Evolutionary conservation across 2,888 invertebrate genomes (phyloP).

Genomic region (Sympetrum striolatum): DNA sequence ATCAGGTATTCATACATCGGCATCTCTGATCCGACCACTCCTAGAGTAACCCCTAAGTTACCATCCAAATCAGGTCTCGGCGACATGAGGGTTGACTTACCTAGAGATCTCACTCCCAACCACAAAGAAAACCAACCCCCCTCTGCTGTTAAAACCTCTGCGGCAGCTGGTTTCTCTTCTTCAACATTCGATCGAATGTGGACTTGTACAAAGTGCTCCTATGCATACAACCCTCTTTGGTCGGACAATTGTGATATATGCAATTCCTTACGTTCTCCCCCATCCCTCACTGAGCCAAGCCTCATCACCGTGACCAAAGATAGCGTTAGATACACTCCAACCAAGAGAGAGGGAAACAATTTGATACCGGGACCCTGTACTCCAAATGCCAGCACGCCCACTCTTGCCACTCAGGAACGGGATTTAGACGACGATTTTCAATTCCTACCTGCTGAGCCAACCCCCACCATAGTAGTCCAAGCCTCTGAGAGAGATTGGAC

Average conservation of each 20-base stretch:
- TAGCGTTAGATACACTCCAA: conserved; percentile 57
- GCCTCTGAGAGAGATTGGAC: conserved; percentile 69
- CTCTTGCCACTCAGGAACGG: conserved; percentile 72
- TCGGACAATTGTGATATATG: conserved; percentile 84
- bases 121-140: neutral
- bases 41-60: conserved; percentile 51
- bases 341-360: conserved; percentile 53
- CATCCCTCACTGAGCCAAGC: conserved; percentile 69
- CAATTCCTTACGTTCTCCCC: conserved; percentile 69
- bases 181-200: conserved; percentile 68
- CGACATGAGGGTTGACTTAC: conserved; percentile 8
- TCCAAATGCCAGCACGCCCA: conserved; percentile 58
- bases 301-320: conserved; percentile 73
- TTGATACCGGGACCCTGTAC: conserved; percentile 44
- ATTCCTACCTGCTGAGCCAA: conserved; percentile 58
- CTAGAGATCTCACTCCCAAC: neutral
- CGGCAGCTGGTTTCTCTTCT: neutral
- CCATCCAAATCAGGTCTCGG: conserved; percentile 2
- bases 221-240: conserved; percentile 84
- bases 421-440: conserved; percentile 74
- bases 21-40: conserved; percentile 56
- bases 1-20: conserved; percentile 56
- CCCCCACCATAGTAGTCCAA: neutral
- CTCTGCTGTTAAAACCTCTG: neutral
- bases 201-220: conserved; percentile 89